These are phyloP conservation scores for Delphinus delphis DNA, from an alignment of 2,113 vertebrate species.

Conservation along the genomic window DNA sequence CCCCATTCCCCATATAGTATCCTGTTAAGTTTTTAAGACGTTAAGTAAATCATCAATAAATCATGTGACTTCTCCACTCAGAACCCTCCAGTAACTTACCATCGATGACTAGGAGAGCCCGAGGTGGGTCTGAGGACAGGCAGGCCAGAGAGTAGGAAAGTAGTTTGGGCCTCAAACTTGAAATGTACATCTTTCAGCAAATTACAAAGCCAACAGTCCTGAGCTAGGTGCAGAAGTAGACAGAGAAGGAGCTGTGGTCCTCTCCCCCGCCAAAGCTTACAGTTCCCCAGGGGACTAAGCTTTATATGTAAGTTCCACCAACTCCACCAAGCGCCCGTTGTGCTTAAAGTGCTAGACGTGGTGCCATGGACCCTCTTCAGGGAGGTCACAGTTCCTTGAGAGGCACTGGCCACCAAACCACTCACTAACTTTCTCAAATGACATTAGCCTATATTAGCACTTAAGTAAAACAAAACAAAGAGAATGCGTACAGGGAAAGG, in stretches of 20 bases:
- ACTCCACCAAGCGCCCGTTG: neutral
- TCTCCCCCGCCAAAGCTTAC: neutral
- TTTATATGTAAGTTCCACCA: neutral
- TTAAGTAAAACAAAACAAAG: neutral
- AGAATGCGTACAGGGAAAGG: neutral
- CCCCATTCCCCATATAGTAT: neutral
- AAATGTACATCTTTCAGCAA: neutral
- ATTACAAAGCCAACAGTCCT: neutral
- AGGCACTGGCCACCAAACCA: neutral
- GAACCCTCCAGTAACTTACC: neutral
- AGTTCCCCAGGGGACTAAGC: neutral
- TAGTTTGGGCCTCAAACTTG: neutral
- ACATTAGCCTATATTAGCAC: neutral
- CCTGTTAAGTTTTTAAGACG: neutral
- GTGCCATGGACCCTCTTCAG: neutral
- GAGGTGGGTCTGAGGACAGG: neutral
- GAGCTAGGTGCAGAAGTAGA: neutral
- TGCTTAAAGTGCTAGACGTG: neutral
- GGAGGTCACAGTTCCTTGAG: neutral
- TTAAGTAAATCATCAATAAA: neutral
- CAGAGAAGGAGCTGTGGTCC: neutral
- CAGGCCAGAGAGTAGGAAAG: neutral
- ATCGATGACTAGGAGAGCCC: neutral
- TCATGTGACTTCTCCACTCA: neutral
- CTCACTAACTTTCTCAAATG: neutral